Conservation (phyloP, 2,888 invertebrate species). For the Mayetiola destructor region DNA sequence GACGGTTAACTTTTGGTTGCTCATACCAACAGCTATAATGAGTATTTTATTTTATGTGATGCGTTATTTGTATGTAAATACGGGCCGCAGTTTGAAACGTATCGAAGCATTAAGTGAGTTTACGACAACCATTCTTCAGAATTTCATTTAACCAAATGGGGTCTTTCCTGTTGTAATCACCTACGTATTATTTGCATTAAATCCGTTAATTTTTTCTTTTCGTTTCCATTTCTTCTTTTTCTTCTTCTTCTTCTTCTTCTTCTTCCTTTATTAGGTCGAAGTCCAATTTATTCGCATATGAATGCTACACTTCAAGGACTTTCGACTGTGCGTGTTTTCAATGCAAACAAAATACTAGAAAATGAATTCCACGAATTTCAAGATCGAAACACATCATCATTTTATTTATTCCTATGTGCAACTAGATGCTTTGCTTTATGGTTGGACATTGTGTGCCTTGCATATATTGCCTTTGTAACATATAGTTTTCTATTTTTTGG, state of each 20-base stretch:
- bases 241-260: neutral
- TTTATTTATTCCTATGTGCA: conserved; percentile 53
- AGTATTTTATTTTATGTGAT: conserved; percentile 43
- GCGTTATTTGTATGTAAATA: conserved; percentile 40
- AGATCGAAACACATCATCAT: conserved; percentile 52
- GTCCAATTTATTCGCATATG: conserved; percentile 58
- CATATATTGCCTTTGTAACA: conserved; percentile 41
- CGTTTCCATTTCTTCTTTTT: neutral
- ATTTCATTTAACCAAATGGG: neutral
- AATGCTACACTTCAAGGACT: conserved; percentile 58
- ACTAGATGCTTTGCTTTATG: conserved; percentile 59
- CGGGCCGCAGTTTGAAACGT: conserved; percentile 40
- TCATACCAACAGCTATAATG: conserved; percentile 45
- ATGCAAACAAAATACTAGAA: conserved; percentile 43
- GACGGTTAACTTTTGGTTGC: conserved; percentile 45
- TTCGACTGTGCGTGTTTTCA: conserved; percentile 53
- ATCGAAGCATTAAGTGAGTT: conserved; percentile 31
- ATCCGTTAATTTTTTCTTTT: neutral
- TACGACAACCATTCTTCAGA: neutral
- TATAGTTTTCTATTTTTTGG: conserved; percentile 50
- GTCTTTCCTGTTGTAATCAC: neutral
- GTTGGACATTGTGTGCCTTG: conserved; percentile 52
- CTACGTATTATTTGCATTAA: neutral
- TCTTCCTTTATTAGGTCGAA: conserved; percentile 38
- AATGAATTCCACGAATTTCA: conserved; percentile 43